Evolutionary conservation across 2,113 vertebrate genomes (phyloP).

Genomic region (Pachycephala philippinensis): DNA sequence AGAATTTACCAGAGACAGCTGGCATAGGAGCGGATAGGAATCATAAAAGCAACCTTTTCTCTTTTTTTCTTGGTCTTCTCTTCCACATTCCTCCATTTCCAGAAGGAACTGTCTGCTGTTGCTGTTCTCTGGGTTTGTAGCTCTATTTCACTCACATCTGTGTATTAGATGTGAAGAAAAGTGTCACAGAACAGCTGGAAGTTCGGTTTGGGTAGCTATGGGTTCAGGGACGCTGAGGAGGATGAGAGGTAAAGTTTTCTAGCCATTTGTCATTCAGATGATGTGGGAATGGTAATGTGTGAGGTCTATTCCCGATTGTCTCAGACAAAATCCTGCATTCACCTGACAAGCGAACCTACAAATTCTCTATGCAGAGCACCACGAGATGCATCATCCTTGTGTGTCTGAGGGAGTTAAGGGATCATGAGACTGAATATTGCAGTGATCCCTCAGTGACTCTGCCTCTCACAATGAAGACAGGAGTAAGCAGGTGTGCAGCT

Average conservation of each 20-base stretch:
- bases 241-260: not conserved
- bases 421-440: not conserved
- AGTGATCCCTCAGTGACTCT: not conserved
- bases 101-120: not conserved
- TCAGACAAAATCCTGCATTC: not conserved
- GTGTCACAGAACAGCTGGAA: not conserved
- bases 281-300: not conserved
- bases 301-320: not conserved
- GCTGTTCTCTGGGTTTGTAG: not conserved
- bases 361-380: not conserved
- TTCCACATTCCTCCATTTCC: not conserved
- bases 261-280: not conserved
- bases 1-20: not conserved
- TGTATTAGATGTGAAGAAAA: not conserved
- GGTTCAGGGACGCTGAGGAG: not conserved
- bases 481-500: not conserved
- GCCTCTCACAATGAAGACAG: not conserved
- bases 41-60: not conserved
- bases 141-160: not conserved
- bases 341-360: not conserved
- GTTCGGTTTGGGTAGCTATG: not conserved
- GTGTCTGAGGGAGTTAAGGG: not conserved
- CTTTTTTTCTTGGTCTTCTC: not conserved
- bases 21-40: not conserved
- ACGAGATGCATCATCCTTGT: not conserved